Conservation (phyloP, 2,113 vertebrate genomes). For the Peromyscus leucopus region DNA sequence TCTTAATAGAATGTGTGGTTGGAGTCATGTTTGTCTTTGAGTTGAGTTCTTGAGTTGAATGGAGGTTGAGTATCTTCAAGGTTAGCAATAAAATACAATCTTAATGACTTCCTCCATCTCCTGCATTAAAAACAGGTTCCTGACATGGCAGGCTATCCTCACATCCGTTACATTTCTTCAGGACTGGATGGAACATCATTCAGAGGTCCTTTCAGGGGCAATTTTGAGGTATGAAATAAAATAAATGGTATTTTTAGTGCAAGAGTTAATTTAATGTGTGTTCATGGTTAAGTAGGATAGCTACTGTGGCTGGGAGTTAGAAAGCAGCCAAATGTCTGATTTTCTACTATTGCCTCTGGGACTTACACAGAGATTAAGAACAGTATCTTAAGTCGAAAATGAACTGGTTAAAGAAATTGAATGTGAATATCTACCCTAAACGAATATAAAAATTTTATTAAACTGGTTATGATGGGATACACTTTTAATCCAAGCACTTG, state of each 20-base stretch:
- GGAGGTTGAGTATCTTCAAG: slow-evolving; percentile 42
- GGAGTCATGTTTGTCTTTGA: slow-evolving; percentile 34
- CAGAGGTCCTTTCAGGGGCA: slow-evolving; percentile 93
- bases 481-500: neutral
- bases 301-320: neutral
- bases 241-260: slow-evolving; percentile 73
- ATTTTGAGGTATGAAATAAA: slow-evolving; percentile 96
- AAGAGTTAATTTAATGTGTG: slow-evolving; percentile 16
- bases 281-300: slow-evolving; percentile 20
- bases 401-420: neutral
- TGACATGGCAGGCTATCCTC: slow-evolving; percentile 96
- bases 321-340: slow-evolving; percentile 32
- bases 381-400: slow-evolving; percentile 42
- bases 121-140: slow-evolving; percentile 90
- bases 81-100: slow-evolving; percentile 80
- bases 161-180: slow-evolving; percentile 99
- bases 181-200: slow-evolving; percentile 96
- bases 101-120: slow-evolving; percentile 85
- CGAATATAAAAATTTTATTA: neutral
- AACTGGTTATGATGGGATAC: neutral
- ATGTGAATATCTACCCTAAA: neutral
- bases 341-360: slow-evolving; percentile 27
- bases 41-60: slow-evolving; percentile 68
- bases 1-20: slow-evolving; percentile 6
- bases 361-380: slow-evolving; percentile 33